These are phyloP conservation scores for Masticophis lateralis DNA, from an alignment of 2,797 vertebrate species.

Conservation along the genomic window DNA sequence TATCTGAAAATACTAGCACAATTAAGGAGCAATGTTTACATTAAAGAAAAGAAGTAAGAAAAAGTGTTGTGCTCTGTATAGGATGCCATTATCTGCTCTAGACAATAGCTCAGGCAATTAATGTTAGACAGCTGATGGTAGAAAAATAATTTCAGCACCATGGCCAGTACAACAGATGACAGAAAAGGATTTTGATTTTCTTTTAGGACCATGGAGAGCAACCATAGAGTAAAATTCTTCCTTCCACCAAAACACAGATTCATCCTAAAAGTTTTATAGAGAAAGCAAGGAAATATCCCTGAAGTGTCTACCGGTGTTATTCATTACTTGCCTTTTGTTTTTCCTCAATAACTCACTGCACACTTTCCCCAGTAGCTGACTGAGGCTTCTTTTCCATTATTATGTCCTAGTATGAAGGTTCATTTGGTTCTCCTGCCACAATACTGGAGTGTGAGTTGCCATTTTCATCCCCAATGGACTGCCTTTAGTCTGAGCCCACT, in stretches of 20 bases:
- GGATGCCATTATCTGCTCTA: background rate
- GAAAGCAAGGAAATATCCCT: background rate
- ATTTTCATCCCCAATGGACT: background rate
- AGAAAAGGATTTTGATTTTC: background rate
- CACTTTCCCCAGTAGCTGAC: background rate
- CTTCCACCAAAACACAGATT: background rate
- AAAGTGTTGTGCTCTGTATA: background rate
- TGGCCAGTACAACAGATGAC: background rate
- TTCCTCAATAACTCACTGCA: background rate
- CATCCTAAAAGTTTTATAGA: background rate
- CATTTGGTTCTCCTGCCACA: background rate
- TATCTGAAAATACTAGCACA: constrained; percentile 11
- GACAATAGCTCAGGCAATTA: background rate
- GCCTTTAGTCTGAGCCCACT: background rate
- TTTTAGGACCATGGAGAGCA: background rate
- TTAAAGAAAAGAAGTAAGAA: background rate
- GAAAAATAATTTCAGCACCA: background rate
- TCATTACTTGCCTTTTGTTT: background rate
- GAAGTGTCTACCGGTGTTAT: background rate
- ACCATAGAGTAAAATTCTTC: background rate
- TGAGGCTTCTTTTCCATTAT: background rate
- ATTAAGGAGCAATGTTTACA: background rate
- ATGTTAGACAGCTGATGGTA: background rate
- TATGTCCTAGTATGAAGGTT: background rate
- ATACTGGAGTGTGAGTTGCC: background rate